Evolutionary conservation across 2,797 vertebrate genomes (phyloP).

Genomic region (Apodemus agrarius): DNA sequence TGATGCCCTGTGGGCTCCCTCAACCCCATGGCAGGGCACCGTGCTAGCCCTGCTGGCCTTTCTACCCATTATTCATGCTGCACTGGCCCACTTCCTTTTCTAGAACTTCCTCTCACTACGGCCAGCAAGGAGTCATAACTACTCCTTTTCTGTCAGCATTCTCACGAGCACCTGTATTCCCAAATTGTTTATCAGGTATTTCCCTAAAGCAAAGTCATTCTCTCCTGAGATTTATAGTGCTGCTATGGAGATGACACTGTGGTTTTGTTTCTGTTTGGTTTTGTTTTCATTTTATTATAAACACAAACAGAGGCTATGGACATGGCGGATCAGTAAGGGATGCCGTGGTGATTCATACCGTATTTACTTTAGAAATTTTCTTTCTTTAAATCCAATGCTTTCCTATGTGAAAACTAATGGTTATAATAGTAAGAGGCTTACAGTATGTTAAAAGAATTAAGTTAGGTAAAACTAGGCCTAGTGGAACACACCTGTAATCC

Average conservation of each 20-base stretch:
- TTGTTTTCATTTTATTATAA: neutral
- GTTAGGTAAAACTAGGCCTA: neutral
- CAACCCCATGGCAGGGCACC: too few relatives aligned
- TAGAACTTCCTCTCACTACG: neutral
- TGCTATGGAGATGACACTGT: neutral
- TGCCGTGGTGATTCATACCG: neutral
- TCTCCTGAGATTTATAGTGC: neutral
- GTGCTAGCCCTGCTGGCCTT: too few relatives aligned
- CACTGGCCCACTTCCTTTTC: neutral
- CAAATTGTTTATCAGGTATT: constrained; percentile 2
- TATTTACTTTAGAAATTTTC: neutral
- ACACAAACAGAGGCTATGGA: neutral
- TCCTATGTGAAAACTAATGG: constrained; percentile 4
- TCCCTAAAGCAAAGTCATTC: neutral
- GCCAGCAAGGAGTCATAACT: neutral
- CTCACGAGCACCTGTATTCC: neutral
- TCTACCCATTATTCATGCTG: neutral
- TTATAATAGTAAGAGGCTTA: neutral
- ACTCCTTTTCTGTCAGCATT: neutral
- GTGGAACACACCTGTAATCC: neutral
- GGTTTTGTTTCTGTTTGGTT: neutral
- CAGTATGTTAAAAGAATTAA: neutral
- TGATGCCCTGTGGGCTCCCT: neutral
- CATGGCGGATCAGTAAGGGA: neutral
- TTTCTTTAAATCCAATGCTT: neutral